Evolutionary conservation across 2,888 invertebrate genomes (phyloP).

Genomic region (Caenorhabditis angaria): DNA sequence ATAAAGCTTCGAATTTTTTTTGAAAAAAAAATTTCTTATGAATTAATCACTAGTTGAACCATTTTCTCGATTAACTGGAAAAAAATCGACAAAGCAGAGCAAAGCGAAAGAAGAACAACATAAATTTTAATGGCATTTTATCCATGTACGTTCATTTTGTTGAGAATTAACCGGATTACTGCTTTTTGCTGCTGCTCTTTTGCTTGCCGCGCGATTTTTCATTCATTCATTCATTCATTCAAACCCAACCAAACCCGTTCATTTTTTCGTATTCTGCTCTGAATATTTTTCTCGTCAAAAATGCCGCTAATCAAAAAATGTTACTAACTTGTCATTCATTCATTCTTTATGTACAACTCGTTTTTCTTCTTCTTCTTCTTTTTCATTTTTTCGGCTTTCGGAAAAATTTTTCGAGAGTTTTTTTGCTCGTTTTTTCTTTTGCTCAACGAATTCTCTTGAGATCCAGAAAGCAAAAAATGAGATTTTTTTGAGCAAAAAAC

Average conservation of each 20-base stretch:
- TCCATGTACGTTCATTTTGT: too few species aligned
- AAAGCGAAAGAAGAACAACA: too few species aligned
- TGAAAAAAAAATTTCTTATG: neutral
- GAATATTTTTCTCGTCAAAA: neutral
- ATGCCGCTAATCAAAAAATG: neutral
- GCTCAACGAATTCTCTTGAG: slow-evolving; percentile 2
- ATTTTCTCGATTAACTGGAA: too few species aligned
- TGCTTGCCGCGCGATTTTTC: too few species aligned
- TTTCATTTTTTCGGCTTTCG: neutral
- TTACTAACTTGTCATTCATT: slow-evolving; percentile 4
- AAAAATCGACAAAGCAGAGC: too few species aligned
- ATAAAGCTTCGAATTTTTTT: too few species aligned
- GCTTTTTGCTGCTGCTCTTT: too few species aligned
- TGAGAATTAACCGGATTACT: too few species aligned
- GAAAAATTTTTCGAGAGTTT: neutral
- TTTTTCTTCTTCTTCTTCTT: neutral
- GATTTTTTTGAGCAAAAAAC: neutral
- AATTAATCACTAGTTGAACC: neutral
- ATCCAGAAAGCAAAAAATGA: neutral
- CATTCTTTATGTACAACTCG: neutral
- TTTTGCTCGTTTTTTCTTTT: neutral
- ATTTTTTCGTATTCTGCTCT: too few species aligned
- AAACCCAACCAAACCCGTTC: too few species aligned
- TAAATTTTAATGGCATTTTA: too few species aligned
- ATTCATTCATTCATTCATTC: too few species aligned